Base-by-base conservation (phyloP, 2,888 invertebrate genomes). In the Ophion ventricosus region DNA sequence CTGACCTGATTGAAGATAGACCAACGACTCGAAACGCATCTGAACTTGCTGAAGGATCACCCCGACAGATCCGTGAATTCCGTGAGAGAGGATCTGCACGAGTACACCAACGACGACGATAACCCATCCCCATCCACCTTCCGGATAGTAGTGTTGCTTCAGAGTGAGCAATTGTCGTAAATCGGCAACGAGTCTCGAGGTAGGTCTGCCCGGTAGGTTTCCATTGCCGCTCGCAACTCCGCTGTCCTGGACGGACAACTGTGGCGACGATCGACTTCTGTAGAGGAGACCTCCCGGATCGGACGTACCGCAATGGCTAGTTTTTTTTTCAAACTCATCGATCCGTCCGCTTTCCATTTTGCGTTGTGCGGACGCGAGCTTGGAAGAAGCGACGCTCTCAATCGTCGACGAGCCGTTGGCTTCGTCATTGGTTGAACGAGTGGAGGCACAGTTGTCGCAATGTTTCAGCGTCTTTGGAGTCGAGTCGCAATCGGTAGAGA, bases 81-180 rank as follows among this genome's bases (percentile, higher is more conserved):
- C 97, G 90, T 97, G 96, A 25, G 96, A 95, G 54, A 98, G 93
- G 49, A 97, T 94, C 92, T 97, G 97, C 56, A 96, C 96, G 29
- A 96, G 93, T 26, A 97, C 95, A 23, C 96, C 96, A 35, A 96
- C 96, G 23, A 95, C 94, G 1, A 97, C 95, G 74, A 97, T 96
- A 75, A 97, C 95, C 97, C 97, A 98, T 7, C 97, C 98, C 97
- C 97, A 97, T 0, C 97, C 97, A 8, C 97, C 97, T 93, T 97
- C 97, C 49, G 97, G 97, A 93, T 97, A 97, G 93, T 97, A 97
- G 91, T 97, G 97, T 89, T 97, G 96, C 87, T 96, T 96, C 87
- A 96, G 94, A 10, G 96, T 96, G 79, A 96, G 94, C 88, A 96
- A 93, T 89, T 95, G 95, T 76, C 95, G 92, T 69, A 95, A 90